phyloP scores from a whole-genome alignment of 2,797 vertebrate species.

The Pseudocheirus occidentalis region DNA sequence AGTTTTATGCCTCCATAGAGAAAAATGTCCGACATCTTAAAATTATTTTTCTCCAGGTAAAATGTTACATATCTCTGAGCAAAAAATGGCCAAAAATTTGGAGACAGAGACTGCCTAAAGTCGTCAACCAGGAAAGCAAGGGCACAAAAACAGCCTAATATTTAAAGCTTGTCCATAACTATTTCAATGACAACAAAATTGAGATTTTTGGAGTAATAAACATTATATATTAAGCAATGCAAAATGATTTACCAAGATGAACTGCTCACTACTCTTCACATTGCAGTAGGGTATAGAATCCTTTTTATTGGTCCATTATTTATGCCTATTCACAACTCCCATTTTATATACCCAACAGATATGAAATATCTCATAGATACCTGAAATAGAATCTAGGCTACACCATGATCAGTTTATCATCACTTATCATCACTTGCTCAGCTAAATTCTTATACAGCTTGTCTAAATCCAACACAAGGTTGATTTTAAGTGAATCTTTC shows the following conservation, averaged over 20 bases:
- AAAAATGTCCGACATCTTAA: neutral
- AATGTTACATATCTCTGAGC: neutral
- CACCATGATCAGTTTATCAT: neutral
- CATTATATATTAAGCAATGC: neutral
- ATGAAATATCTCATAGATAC: constrained; percentile 13
- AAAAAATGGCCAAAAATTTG: neutral
- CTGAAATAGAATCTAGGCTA: neutral
- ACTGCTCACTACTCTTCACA: neutral
- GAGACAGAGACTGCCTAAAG: neutral
- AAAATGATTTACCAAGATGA: neutral
- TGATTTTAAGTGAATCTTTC: neutral
- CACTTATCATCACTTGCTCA: neutral
- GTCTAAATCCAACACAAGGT: neutral
- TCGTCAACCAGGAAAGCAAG: neutral
- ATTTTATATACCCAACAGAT: neutral
- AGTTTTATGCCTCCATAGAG: constrained; percentile 31
- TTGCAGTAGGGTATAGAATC: neutral
- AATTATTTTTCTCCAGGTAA: neutral
- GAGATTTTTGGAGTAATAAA: neutral
- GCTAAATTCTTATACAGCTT: neutral
- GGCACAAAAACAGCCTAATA: neutral
- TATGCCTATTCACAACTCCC: constrained; percentile 25
- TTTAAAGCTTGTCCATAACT: neutral
- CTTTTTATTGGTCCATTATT: constrained; percentile 5
- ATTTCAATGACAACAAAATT: neutral